These are phyloP conservation scores for Lagenorhynchus albirostris DNA, from an alignment of 2,113 vertebrate genomes.

Conservation along the genomic window DNA sequence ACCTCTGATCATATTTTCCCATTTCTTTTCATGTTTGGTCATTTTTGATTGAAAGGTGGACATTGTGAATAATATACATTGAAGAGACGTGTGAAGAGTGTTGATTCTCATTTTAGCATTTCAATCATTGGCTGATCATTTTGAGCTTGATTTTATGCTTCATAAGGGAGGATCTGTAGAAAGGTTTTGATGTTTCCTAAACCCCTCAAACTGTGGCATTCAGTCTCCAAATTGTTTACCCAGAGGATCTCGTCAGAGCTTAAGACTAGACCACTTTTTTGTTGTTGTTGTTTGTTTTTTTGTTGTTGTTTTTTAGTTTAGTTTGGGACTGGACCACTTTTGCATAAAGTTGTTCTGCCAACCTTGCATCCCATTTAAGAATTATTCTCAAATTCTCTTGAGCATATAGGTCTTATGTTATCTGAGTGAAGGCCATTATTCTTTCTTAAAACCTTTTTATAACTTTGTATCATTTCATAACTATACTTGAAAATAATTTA, in stretches of 20 bases:
- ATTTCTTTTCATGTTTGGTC: neutral
- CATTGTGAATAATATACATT: neutral
- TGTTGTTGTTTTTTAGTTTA: neutral
- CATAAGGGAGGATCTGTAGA: neutral
- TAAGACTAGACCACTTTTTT: neutral
- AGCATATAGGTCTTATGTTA: neutral
- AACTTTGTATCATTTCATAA: neutral
- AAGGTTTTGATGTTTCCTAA: neutral
- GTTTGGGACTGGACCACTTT: neutral
- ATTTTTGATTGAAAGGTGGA: slow-evolving; percentile 10
- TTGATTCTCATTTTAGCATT: neutral
- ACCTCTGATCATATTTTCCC: neutral
- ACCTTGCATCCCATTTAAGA: neutral
- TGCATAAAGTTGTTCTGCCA: neutral
- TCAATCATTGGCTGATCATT: neutral
- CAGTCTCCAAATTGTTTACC: neutral
- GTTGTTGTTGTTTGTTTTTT: neutral
- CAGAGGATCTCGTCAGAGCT: neutral
- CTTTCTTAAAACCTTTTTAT: slow-evolving; percentile 23
- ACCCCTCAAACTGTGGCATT: neutral
- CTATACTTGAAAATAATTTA: slow-evolving; percentile 20
- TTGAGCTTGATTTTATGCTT: slow-evolving; percentile 6
- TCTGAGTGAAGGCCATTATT: neutral
- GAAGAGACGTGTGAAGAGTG: neutral
- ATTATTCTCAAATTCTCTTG: neutral